phyloP scores from a whole-genome alignment of 2,888 invertebrate genomes.

The Habrosyne pyritoides region DNA sequence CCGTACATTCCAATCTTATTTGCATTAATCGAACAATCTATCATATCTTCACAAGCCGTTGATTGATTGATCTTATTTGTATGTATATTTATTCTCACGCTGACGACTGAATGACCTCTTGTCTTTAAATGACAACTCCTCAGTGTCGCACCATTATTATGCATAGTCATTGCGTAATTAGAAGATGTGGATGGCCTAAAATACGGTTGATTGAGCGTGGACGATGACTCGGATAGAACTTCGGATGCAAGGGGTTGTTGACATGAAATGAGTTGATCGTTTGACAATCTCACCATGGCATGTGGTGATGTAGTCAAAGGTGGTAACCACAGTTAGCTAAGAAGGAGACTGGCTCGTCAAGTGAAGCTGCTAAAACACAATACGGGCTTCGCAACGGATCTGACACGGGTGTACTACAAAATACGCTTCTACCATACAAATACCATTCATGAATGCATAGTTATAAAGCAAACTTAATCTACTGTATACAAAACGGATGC shows the following conservation, averaged over 20 bases:
- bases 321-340: too few species aligned
- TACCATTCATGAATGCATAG: too few species aligned
- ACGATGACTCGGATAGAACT: background rate
- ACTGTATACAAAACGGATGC: too few species aligned
- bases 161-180: background rate
- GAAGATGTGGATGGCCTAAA: background rate
- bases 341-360: too few species aligned
- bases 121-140: background rate
- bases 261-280: background rate
- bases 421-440: too few species aligned
- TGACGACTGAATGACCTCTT: background rate
- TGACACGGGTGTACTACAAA: too few species aligned
- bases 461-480: background rate
- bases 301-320: too few species aligned
- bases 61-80: slow-evolving; percentile 7
- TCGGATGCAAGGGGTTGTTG: background rate
- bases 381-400: too few species aligned
- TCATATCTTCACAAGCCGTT: background rate
- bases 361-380: too few species aligned
- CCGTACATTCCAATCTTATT: slow-evolving; percentile 5
- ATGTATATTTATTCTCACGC: slow-evolving; percentile 3
- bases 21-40: slow-evolving; percentile 1
- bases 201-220: background rate
- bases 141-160: background rate
- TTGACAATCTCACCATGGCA: too few species aligned